Evolutionary conservation across 2,797 vertebrate species (phyloP).

Genomic region (Urosaurus nigricauda): DNA sequence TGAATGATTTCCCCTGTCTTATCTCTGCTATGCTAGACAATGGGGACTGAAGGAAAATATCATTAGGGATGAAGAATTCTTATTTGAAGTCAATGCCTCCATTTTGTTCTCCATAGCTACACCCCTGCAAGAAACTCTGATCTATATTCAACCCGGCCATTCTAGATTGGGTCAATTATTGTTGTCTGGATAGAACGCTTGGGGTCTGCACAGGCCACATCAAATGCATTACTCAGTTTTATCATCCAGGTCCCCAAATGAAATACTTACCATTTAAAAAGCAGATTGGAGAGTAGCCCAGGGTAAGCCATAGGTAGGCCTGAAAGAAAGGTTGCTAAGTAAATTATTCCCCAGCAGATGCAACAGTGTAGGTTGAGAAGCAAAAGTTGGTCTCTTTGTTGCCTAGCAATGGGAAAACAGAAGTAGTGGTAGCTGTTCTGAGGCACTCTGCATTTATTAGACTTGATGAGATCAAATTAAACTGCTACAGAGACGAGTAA

Average conservation of each 20-base stretch:
- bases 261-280: not conserved
- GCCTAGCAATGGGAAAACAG: constrained; percentile 35
- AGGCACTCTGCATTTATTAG: constrained; percentile 44
- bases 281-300: not conserved
- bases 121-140: too few species aligned
- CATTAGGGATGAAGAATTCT: not conserved
- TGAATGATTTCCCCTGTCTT: too few species aligned
- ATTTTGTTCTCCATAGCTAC: not conserved
- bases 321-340: constrained; percentile 12
- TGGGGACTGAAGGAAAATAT: too few species aligned
- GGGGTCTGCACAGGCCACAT: too few species aligned
- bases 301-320: not conserved
- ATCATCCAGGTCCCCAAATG: not conserved
- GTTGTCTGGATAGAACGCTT: not conserved
- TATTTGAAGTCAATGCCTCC: not conserved
- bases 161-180: not conserved
- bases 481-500: constrained; percentile 54
- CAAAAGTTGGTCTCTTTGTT: not conserved
- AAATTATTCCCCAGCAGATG: constrained; percentile 9
- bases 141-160: too few species aligned
- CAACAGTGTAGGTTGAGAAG: not conserved
- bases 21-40: too few species aligned
- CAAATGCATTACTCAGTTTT: not conserved
- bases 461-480: constrained; percentile 65
- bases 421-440: constrained; percentile 44